Evolutionary conservation across 2,113 vertebrate species (phyloP), one percentile per base, ranked within the genome.

Genomic region (Stigmatopora argus): DNA sequence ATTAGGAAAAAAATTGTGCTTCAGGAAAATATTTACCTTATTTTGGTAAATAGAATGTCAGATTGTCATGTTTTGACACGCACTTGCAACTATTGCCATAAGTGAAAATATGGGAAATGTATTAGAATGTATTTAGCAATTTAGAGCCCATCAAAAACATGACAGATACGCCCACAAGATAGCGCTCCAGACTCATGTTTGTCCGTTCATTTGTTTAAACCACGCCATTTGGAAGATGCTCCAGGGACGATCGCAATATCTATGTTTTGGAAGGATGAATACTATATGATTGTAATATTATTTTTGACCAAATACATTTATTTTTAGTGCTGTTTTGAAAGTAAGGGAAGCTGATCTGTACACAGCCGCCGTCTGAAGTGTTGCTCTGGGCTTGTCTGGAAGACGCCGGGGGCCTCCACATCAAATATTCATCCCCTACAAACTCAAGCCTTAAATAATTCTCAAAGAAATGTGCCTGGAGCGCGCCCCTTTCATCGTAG

Each of bases 401-500:
- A 89, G 83, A 78, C 80, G 74, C 86, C 78, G 80, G 84, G 87
- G 91, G 88, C 87, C 89, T 89, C 75, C 62, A 65, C 85, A 92
- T 92, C 88, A 92, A 92, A 92, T 91, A 92, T 92, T 92, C 70
- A 92, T 91, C 76, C 74, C 80, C 77, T 86, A 90, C 90, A 89
- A 90, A 90, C 85, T 89, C 86, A 78, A 86, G 85, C 84, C 81
- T 91, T 92, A 87, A 92, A 92, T 92, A 92, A 92, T 92, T 92
- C 90, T 92, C 89, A 91, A 90, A 91, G 91, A 90, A 88, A 82
- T 85, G 84, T 62, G 73, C 76, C 57, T 59, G 85, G 87, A 90
- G 85, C 60, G 26, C 81, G 71, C 72, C 77, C 76, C 91, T 90
- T 84, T 82, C 79, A 92, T 74, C 84, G 88, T n/a, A 75, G 85